phyloP scores from a whole-genome alignment of 2,888 invertebrate species.

The Pachycephus smyrnensis region DNA sequence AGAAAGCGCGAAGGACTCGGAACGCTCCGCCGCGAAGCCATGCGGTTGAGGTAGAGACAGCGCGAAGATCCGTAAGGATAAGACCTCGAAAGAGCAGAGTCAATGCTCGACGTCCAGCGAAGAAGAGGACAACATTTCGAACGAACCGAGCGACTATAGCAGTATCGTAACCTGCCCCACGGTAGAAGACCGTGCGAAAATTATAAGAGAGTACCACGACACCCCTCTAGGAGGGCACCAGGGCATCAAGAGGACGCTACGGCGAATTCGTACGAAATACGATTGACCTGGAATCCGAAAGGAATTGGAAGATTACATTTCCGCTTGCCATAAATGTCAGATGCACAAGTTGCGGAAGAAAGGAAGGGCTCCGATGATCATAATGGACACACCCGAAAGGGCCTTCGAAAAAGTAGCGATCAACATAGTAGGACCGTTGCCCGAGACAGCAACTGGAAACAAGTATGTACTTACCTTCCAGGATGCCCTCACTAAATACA shows the following conservation, averaged over 20 bases:
- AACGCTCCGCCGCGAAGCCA: no score
- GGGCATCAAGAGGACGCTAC: slow-evolving; percentile 26
- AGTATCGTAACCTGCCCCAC: no score
- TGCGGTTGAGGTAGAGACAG: no score
- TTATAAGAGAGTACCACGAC: slow-evolving; percentile 18
- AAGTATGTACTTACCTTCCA: slow-evolving; percentile 19
- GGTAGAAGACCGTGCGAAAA: no score
- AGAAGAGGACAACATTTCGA: no score
- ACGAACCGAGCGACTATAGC: no score
- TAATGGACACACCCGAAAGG: slow-evolving; percentile 21
- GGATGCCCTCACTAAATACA: slow-evolving; percentile 15
- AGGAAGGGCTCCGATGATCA: slow-evolving; percentile 17
- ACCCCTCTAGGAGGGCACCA: slow-evolving; percentile 23
- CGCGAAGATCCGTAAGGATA: no score
- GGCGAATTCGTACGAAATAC: slow-evolving; percentile 29
- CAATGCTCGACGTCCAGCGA: no score
- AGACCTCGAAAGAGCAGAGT: no score
- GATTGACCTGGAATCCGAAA: slow-evolving; percentile 35
- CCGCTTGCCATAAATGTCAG: slow-evolving; percentile 34
- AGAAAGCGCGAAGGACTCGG: no score
- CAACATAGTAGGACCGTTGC: slow-evolving; percentile 31
- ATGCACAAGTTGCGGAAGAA: slow-evolving; percentile 18
- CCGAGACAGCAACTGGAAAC: slow-evolving; percentile 22
- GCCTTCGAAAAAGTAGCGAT: slow-evolving; percentile 18
- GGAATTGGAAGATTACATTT: slow-evolving; percentile 30